Conservation (phyloP, 2,888 invertebrate species). For the Formica aserva region DNA sequence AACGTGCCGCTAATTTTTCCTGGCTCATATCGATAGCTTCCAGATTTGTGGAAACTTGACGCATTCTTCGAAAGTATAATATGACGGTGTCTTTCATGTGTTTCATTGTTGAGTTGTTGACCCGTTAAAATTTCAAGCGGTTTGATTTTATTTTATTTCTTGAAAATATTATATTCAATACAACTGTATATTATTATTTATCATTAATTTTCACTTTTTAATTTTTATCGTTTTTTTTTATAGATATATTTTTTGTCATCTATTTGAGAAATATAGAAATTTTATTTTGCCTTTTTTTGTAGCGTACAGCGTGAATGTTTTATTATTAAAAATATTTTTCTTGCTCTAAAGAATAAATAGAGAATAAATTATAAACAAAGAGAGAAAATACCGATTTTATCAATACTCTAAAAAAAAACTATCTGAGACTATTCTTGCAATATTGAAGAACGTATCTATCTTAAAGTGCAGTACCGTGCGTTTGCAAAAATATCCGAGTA, state of each 20-base stretch:
- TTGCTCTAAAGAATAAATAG: not conserved
- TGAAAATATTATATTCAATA: not conserved
- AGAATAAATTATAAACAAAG: not conserved
- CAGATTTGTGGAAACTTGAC: conserved; percentile 11
- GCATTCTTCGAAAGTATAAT: conserved; percentile 14
- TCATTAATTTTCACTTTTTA: not conserved
- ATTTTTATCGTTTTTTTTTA: not conserved
- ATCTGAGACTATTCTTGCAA: not conserved
- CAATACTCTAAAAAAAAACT: not conserved
- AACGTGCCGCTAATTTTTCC: conserved; percentile 26
- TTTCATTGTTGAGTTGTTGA: not conserved
- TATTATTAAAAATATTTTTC: not conserved
- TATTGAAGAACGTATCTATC: not conserved
- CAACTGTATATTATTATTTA: not conserved
- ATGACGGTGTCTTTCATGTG: not conserved
- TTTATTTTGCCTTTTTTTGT: not conserved
- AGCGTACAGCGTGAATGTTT: not conserved
- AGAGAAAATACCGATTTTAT: not conserved
- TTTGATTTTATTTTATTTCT: not conserved
- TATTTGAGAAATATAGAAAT: not conserved
- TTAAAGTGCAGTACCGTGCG: not conserved
- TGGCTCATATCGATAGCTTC: conserved; percentile 16
- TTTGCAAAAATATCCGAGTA: conserved; percentile 5
- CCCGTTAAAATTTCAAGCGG: not conserved
- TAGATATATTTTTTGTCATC: not conserved